Evolutionary conservation across 2,797 vertebrate genomes (phyloP), one percentile per base, ranked within the genome.

Genomic region (Pseudomugil tenellus): DNA sequence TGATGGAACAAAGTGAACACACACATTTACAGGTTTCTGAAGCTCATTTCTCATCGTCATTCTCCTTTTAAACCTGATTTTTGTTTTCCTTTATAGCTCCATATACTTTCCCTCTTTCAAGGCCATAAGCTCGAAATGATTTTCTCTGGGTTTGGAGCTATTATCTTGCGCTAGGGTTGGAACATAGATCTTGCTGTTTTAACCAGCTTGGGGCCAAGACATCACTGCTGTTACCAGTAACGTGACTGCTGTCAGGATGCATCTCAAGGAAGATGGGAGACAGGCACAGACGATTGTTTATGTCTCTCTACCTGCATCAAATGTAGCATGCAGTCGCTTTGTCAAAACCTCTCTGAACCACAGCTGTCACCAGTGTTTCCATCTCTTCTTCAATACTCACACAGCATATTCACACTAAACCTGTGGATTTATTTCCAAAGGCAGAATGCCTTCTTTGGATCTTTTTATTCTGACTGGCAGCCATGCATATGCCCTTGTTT

Each of bases 401-500:
- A 16, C 29, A 59, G 28, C 59, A 49, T 35, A 31, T n/a, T 57
- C 65, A 57, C 64, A 56, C 35, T 63, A 14, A 70, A 80, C 41
- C 59, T 4, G 23, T 48, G 43, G 61, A 53, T 74, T 67, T 73
- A 56, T 59, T 58, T 55, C 25, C 29, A 56, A 52, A 67, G 43
- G 53, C 54, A 17, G 28, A 52, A 34, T 10, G 51, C 43, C 63
- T 21, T 11, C 54, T 64, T 19, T 75, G 66, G 55, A 70, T 70
- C 65, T 73, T 68, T 13, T 62, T 16, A 48, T 77, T 84, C 80
- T 62, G 85, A 85, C 73, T 76, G 59, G 53, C 52, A 35, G 65
- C 61, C 71, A 88, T 87, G 84, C 69, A 89, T 76, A 90, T 80
- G 31, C 49, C 46, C 60, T 80, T 65, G 65, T 90, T 86, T 80